Evolutionary conservation across 30 jellyfish, hydroid and myxozoan genomes (phyloP), one percentile per base, ranked within the genome.

Genomic region (Morbakka virulenta): DNA sequence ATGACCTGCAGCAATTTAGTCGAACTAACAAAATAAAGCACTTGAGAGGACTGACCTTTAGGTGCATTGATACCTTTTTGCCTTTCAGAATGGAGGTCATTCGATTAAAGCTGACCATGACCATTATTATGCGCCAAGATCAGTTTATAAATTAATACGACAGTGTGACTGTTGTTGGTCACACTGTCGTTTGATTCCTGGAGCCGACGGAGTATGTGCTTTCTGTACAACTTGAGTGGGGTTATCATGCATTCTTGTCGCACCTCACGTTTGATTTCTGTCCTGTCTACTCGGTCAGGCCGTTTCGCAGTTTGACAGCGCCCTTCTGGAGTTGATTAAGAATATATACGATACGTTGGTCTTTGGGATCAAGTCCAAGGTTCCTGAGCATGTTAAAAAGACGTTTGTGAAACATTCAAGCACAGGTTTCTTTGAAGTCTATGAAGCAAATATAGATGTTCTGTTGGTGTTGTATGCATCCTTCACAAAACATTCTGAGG

Each of bases 241-340:
- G 13, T 41, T 17, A 41, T 41, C 57, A 41, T 9, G 57, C 57
- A 41, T 9, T 41, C 57, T 17, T 41, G 57, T 41, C 31, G 24
- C 24, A 57, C 26, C 11, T 26, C 71, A 26, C 71, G 26, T 4
- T 22, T 57, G 71, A 57, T 57, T 57, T 57, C 26, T 4, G 71
- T 57, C 71, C 71, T n/a, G n/a, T n/a, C n/a, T n/a, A 57, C 71
- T 22, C 57, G 9, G 57, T 41, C 57, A 41, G 17, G 57, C 57
- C 57, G 17, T 41, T 41, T 17, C 17, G 57, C 13, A 41, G 57
- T 41, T 41, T 41, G 57, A 41, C 57, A 41, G 57, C 57, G 17
- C 57, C 9, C 57, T 41, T 41, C 17, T 41, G 57, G 57, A 41
- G 57, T 17, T 41, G 17, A 41, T 41, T 6, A 17, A 41, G 57